phyloP scores from a whole-genome alignment of 2,888 invertebrate genomes.

The Microctonus aethiopoides region DNA sequence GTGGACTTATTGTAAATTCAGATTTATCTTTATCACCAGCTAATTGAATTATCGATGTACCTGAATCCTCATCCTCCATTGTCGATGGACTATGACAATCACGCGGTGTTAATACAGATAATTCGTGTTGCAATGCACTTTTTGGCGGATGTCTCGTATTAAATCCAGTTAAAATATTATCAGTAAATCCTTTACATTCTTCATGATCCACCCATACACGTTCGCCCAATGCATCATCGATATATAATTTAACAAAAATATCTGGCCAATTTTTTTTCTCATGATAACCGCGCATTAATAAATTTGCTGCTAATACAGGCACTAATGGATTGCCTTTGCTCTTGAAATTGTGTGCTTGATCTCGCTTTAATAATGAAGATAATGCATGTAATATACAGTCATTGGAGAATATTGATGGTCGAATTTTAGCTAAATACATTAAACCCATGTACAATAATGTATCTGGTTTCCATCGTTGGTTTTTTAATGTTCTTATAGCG shows the following conservation, averaged over 20 bases:
- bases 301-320: constrained; percentile 85
- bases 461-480: constrained; percentile 86
- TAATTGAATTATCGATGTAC: constrained; percentile 52
- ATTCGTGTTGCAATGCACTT: constrained; percentile 75
- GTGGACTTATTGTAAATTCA: constrained; percentile 69
- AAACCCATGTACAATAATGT: constrained; percentile 80
- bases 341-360: constrained; percentile 76
- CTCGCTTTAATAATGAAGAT: constrained; percentile 84
- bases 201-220: constrained; percentile 93
- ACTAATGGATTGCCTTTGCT: constrained; percentile 83
- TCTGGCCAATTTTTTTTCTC: constrained; percentile 93
- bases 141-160: constrained; percentile 82
- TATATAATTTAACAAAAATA: constrained; percentile 89
- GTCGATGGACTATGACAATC: constrained; percentile 63
- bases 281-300: constrained; percentile 82
- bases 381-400: constrained; percentile 83
- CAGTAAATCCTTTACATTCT: constrained; percentile 90
- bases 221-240: constrained; percentile 95
- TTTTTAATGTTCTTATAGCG: constrained; percentile 82
- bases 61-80: constrained; percentile 63
- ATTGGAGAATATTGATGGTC: constrained; percentile 80
- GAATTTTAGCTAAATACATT: constrained; percentile 82
- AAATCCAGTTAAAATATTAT: constrained; percentile 89
- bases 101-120: constrained; percentile 55
- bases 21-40: constrained; percentile 61